Percentiles rank a stretch among this genome's conserved stretches.
These are phyloP conservation scores for Xenopus petersii DNA, from an alignment of 2,797 vertebrate genomes.

Conservation along the genomic window DNA sequence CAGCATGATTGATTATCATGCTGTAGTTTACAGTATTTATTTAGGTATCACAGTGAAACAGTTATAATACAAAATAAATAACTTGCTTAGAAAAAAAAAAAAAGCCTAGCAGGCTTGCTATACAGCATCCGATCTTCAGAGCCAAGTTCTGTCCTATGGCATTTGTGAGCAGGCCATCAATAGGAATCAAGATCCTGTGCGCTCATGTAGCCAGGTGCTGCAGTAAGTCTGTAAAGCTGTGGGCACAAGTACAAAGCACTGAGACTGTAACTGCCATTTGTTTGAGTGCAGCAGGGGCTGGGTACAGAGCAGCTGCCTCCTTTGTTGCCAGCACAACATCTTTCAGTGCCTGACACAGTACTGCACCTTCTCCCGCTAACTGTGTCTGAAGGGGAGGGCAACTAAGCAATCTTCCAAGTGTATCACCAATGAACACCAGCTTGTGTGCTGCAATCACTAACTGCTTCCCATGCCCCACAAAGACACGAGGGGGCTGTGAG, in stretches of 20 bases:
- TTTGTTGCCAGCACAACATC: slow-evolving; percentile 85
- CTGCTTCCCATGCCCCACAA: slow-evolving; percentile 82
- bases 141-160: not conserved
- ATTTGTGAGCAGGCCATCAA: not conserved
- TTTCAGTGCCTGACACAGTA: slow-evolving; percentile 82
- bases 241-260: slow-evolving; percentile 80
- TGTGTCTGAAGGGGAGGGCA: slow-evolving; percentile 78
- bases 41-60: slow-evolving; percentile 17
- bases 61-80: slow-evolving; percentile 41
- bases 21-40: slow-evolving; percentile 13
- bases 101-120: not conserved
- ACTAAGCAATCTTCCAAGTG: slow-evolving; percentile 79
- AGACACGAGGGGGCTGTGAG: slow-evolving; percentile 80
- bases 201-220: slow-evolving; percentile 70
- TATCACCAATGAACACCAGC: slow-evolving; percentile 89
- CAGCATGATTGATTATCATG: slow-evolving; percentile 2
- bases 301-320: slow-evolving; percentile 83
- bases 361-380: slow-evolving; percentile 77
- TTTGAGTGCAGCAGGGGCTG: slow-evolving; percentile 75
- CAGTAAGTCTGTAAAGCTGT: slow-evolving; percentile 81
- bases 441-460: slow-evolving; percentile 88
- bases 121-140: not conserved
- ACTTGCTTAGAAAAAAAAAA: slow-evolving; percentile 1
- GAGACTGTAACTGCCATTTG: slow-evolving; percentile 83
- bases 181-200: not conserved